Evolutionary conservation across 2,888 invertebrate species (phyloP).

Genomic region (Andricus curvator): DNA sequence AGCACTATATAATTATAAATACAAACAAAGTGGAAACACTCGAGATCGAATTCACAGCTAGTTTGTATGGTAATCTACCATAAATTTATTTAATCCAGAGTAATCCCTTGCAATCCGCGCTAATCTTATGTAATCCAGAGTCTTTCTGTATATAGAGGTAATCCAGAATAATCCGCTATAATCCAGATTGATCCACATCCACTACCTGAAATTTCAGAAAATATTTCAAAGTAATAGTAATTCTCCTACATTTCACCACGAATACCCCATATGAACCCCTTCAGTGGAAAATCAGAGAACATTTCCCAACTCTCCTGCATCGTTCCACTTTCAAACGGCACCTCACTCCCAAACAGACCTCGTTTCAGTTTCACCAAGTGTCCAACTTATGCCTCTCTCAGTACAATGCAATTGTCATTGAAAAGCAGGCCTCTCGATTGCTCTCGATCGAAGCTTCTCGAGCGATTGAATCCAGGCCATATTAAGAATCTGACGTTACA

Average conservation of each 20-base stretch:
- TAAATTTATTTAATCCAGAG: too few species aligned
- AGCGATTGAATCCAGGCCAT: not conserved
- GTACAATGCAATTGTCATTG: slow-evolving; percentile 32
- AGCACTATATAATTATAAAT: too few species aligned
- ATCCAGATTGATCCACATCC: too few species aligned
- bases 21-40: too few species aligned
- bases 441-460: not conserved
- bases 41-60: too few species aligned
- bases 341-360: not conserved
- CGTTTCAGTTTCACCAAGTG: not conserved
- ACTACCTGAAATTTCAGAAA: not conserved
- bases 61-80: too few species aligned
- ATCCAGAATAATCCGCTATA: too few species aligned
- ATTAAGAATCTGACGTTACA: slow-evolving; percentile 58
- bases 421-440: not conserved
- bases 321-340: not conserved
- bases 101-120: too few species aligned
- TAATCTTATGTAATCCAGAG: too few species aligned
- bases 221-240: not conserved
- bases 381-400: not conserved
- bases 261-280: not conserved
- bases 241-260: too few species aligned
- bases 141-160: not conserved
- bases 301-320: not conserved
- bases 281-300: not conserved